These are phyloP conservation scores for Adelognathus sp. DNA, from an alignment of 2,888 invertebrate species.

Conservation along the genomic window DNA sequence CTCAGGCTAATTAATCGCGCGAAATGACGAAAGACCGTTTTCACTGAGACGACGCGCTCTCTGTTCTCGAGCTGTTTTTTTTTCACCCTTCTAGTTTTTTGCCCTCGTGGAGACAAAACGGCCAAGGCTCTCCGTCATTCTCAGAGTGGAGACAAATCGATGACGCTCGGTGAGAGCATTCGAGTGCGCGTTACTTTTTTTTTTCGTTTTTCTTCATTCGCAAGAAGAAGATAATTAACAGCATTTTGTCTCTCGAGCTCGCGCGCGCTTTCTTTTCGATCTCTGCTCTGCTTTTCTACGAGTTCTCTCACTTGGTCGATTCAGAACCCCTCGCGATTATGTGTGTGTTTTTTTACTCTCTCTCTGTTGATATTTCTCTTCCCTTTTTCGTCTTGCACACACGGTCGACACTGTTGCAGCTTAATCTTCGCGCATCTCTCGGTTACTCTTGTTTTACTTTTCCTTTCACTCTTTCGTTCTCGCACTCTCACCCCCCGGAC, in stretches of 20 bases:
- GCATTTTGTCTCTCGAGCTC: constrained; percentile 9
- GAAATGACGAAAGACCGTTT: constrained; percentile 53
- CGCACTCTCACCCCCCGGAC: constrained; percentile 14
- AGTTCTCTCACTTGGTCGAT: background rate
- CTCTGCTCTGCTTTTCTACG: background rate
- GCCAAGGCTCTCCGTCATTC: constrained; percentile 15
- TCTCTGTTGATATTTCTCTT: background rate
- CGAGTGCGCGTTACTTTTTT: background rate
- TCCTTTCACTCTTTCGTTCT: constrained; percentile 6
- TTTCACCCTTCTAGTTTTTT: constrained; percentile 5
- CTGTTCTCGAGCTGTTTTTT: constrained; percentile 20
- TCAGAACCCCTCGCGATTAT: background rate
- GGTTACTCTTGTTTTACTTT: constrained; percentile 34
- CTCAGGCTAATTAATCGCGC: constrained; percentile 48
- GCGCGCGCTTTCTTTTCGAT: background rate
- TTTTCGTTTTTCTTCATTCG: too few species aligned
- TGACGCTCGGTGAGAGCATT: constrained; percentile 26
- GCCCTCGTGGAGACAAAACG: constrained; percentile 42
- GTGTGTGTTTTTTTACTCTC: background rate
- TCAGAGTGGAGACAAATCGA: constrained; percentile 31
- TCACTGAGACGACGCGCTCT: constrained; percentile 18
- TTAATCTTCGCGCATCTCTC: constrained; percentile 40
- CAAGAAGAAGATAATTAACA: constrained; percentile 18
- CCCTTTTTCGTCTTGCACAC: constrained; percentile 13
- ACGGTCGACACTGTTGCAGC: constrained; percentile 31